These are phyloP conservation scores for Sakesphorus luctuosus DNA, from an alignment of 2,113 vertebrate genomes.

Conservation along the genomic window DNA sequence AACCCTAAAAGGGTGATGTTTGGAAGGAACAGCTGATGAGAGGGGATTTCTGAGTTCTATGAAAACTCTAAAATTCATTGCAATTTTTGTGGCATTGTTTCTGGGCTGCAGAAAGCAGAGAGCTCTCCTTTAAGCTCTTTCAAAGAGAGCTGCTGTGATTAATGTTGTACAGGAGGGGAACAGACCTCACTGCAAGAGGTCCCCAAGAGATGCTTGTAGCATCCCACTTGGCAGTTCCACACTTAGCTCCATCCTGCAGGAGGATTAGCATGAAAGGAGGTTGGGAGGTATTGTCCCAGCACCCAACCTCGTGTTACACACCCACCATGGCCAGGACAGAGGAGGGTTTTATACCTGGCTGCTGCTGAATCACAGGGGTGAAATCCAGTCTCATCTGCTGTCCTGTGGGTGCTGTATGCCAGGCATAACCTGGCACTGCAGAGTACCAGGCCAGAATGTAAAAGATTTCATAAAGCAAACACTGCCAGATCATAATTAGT, in stretches of 20 bases:
- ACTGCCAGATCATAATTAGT: background rate
- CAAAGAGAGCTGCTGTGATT: background rate
- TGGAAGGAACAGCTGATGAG: background rate
- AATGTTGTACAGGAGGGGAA: background rate
- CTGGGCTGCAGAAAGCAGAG: background rate
- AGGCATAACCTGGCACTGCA: background rate
- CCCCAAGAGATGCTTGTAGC: accelerated
- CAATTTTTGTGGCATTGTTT: background rate
- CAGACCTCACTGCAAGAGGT: background rate
- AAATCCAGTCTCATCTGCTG: background rate
- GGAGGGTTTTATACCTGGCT: background rate
- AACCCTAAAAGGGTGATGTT: background rate
- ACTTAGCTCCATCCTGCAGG: no score
- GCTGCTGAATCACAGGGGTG: background rate
- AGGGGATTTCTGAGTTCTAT: background rate
- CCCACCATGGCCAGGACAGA: accelerated
- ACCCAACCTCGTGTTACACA: accelerated
- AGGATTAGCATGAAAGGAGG: background rate
- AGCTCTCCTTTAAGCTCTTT: accelerated
- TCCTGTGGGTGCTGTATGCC: background rate
- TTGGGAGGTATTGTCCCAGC: accelerated
- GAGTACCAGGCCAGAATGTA: background rate
- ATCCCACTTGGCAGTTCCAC: background rate
- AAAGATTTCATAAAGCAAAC: background rate
- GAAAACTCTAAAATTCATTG: background rate